phyloP scores from a whole-genome alignment of 2,888 invertebrate species.

The Petrolisthes cinctipes region DNA sequence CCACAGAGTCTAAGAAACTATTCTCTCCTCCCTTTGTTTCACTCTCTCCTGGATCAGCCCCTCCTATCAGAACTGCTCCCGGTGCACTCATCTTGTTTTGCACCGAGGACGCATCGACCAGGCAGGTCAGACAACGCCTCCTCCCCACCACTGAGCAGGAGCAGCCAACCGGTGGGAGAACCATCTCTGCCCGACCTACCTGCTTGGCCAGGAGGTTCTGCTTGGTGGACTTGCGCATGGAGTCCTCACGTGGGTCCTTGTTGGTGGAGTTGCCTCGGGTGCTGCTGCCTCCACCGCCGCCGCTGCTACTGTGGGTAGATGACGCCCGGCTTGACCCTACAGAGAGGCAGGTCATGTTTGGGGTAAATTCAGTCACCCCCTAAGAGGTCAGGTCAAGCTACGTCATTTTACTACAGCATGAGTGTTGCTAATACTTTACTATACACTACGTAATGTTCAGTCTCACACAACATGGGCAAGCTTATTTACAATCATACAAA shows the following conservation, averaged over 20 bases:
- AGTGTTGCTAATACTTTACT: too few species aligned
- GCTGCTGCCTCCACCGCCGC: background rate
- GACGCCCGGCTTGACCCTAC: conserved; percentile 58
- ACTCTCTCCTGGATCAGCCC: conserved; percentile 25
- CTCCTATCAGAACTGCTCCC: background rate
- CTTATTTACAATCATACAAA: too few species aligned
- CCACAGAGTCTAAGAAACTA: conserved; percentile 8
- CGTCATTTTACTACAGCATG: background rate
- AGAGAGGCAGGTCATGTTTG: conserved; percentile 32
- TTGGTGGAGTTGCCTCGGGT: background rate
- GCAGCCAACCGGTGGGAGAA: conserved; percentile 25
- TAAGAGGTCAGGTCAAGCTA: background rate
- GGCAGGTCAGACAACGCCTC: conserved; percentile 35
- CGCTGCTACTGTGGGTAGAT: conserved; percentile 28
- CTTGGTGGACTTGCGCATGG: conserved; percentile 68
- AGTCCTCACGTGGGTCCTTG: conserved; percentile 33
- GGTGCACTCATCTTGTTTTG: background rate
- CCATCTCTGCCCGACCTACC: conserved; percentile 73
- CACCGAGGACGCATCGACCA: background rate
- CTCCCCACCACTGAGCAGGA: conserved; percentile 25
- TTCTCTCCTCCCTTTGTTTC: background rate
- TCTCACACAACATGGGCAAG: too few species aligned
- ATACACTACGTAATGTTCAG: too few species aligned
- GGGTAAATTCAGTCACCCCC: background rate
- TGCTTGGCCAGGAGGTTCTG: conserved; percentile 86